Base-by-base conservation (phyloP, 1,140 invertebrate species). In the Venustaconcha ellipsiformis region DNA sequence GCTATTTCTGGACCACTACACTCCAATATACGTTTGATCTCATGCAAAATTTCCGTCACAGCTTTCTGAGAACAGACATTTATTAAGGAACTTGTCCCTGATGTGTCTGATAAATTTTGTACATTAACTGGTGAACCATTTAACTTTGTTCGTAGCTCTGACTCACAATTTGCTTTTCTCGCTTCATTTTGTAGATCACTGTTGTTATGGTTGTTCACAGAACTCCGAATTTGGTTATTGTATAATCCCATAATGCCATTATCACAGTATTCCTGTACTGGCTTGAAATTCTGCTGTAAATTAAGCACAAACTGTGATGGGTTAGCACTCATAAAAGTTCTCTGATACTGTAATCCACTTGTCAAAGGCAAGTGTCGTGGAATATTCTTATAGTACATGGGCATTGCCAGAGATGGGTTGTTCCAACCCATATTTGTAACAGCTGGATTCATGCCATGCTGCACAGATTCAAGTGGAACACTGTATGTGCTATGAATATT, bases 11-110 rank as follows among this genome's bases (percentile, higher is more conserved):
- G 94, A 58, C 95, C 94, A 68, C 93, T 93, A 1, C 93, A 93
- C 77, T 95, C 94, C 59, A 97, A 94, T 1, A 95, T 94, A 77
- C 94, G 93, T 86, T 96, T 95, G 13, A 97, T 92, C 78, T 96
- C 92, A 75, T 94, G 93, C 14, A 97, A 90, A 74, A 97, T 95
- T 64, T 95, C 93, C 14, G 83, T 82, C 14, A 85, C 83, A 30
- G 84, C 84, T 14, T 82, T 75, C 37, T 81, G 80, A 23, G 82
- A 74, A 58, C 79, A 79, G 18, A 80, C 72, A 71, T 82, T 80
- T 56, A 83, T 78, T 74, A 80, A 78, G n/a, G 81, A 81, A 71
- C 78, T 74, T 30, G 78, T 72, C 70, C 78, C 78, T 18, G 75
- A 57, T 37, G 71, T 65, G 18, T 67, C 64, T 67, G 37, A 72